A percentile compares a stretch with the other conserved stretches of the same genome.
Conservation (phyloP, 2,113 vertebrate species). For the Recurvirostra avosetta region DNA sequence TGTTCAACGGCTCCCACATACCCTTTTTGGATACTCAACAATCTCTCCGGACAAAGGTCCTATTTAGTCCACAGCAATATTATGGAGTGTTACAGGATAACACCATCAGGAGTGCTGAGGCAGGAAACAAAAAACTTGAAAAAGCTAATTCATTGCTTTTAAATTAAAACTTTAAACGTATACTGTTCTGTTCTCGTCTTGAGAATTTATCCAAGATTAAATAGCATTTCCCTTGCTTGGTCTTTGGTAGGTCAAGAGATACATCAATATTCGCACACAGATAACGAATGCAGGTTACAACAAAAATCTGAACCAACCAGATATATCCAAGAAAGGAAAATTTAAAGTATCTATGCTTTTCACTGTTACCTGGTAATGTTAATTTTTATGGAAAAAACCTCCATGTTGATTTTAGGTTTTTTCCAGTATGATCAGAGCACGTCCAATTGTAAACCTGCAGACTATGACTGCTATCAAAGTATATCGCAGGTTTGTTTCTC, state of each 20-base stretch:
- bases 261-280: not conserved
- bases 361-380: not conserved
- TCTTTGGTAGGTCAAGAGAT: constrained; percentile 38
- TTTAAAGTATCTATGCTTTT: not conserved
- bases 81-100: not conserved
- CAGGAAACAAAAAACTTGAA: not conserved
- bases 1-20: not conserved
- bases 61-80: not conserved
- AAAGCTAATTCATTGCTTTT: not conserved
- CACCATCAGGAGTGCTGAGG: not conserved
- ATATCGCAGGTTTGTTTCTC: not conserved
- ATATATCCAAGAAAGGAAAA: not conserved
- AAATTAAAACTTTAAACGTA: not conserved
- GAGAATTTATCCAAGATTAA: not conserved
- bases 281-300: not conserved
- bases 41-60: not conserved
- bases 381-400: not conserved
- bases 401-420: not conserved
- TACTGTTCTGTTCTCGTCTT: not conserved
- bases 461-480: not conserved
- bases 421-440: not conserved
- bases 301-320: not conserved
- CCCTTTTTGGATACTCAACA: not conserved
- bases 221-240: not conserved
- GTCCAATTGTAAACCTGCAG: not conserved